Evolutionary conservation across 2,888 invertebrate species (phyloP), one percentile per base, ranked within the genome.

Genomic region (Drosophila percnosoma): DNA sequence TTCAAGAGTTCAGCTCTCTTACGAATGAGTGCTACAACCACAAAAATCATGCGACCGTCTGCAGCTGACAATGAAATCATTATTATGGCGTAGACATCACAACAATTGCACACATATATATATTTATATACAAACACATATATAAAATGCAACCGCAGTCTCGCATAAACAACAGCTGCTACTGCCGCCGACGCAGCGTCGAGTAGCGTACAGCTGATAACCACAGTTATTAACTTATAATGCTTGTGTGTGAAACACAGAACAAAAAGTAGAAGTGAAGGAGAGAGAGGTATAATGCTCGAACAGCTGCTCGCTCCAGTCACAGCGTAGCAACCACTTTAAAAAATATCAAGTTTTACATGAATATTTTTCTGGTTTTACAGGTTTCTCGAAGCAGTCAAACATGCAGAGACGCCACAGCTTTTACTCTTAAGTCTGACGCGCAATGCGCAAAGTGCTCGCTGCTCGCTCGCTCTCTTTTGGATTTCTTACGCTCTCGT

Each of bases 141-240:
- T 24, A 67, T 18, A 48, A 49, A 63, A 27, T 72, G 67, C 71
- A 74, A 69, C 10, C 36, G 18, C 38, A 51, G 33, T 29, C 29
- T 29, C 24, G 48, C 40, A 48, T 36, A 7, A 64, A 55, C 61
- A 85, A 75, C 90, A 89, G 85, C 90, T 75, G 73, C 81, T 77
- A 15, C 54, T 55, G 59, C 48, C 38, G 51, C 51, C 65, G 54
- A 59, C 57, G 49, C 53, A 68, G 51, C 69, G 38, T 69, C 38
- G 36, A 13, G 51, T 66, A 48, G 60, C 31, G 45, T 74, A 72
- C 87, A 89, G 88, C 90, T 89, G 90, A 90, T 87, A 87, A 89
- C 82, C 89, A 75, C 75, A 73, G 68, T 83, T 82, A 73, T 70
- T 70, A 71, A 57, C 18, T 15, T 45, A 31, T 69, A 55, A 31